Conservation (phyloP, 2,797 vertebrate genomes). For the Valencia hispanica region DNA sequence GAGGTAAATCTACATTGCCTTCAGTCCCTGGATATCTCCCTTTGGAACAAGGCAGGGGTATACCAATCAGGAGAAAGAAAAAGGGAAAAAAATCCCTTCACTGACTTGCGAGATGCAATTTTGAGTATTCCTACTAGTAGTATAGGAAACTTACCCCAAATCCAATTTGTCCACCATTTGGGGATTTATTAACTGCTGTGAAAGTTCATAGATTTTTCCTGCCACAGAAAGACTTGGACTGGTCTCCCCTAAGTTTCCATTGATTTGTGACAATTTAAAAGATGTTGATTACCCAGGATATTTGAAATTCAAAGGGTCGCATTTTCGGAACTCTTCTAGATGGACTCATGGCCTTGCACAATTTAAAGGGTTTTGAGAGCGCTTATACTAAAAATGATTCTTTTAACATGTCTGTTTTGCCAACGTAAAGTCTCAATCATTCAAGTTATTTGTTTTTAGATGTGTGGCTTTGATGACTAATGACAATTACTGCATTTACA, state of each 20-base stretch:
- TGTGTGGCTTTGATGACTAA: neutral
- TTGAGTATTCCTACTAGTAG: no score
- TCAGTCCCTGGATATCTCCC: neutral
- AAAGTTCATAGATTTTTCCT: no score
- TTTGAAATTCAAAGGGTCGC: neutral
- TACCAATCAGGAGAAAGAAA: neutral
- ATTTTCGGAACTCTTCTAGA: neutral
- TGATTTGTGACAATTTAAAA: neutral
- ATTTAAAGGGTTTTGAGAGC: neutral
- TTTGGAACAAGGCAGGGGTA: neutral
- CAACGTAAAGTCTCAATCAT: neutral
- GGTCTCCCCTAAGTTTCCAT: neutral
- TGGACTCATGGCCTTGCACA: neutral
- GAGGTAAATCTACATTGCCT: neutral
- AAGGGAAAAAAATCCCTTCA: no score
- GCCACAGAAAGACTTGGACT: neutral
- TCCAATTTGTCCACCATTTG: no score
- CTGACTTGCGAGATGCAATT: no score
- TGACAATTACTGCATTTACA: neutral
- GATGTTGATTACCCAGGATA: neutral
- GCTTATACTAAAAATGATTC: neutral
- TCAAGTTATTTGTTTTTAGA: neutral
- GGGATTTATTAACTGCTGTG: no score
- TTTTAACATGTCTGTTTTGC: neutral
- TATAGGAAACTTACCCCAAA: no score